A percentile compares a stretch with the other conserved stretches of the same genome.
Conservation (phyloP, 1,140 invertebrate genomes). For the Sitobion miscanthi region DNA sequence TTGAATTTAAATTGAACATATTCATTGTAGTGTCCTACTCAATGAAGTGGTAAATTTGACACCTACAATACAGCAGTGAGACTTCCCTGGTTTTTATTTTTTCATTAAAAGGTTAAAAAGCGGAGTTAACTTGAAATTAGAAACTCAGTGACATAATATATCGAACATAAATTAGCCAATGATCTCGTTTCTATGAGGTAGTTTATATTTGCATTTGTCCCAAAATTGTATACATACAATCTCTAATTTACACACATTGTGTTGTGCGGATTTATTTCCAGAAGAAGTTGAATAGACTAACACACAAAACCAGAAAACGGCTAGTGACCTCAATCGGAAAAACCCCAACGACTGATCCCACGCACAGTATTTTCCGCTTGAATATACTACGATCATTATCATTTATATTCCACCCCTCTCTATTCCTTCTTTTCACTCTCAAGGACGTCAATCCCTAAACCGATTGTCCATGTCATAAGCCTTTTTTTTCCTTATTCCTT, state of each 20-base stretch:
- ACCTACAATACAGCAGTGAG: not conserved
- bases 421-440: not conserved
- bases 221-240: not conserved
- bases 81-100: not conserved
- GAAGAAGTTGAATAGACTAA: not conserved
- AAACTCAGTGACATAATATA: not conserved
- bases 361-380: conserved; percentile 35
- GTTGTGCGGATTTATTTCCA: not conserved
- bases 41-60: not conserved
- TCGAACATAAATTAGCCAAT: not conserved
- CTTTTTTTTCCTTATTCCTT: conserved; percentile 32
- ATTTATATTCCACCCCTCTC: conserved; percentile 18
- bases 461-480: conserved; percentile 40
- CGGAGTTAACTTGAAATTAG: not conserved
- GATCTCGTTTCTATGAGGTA: not conserved
- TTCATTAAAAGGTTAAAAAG: not conserved
- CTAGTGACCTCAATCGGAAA: conserved; percentile 29
- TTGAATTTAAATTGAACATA: not conserved
- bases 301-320: not conserved
- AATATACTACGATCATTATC: conserved; percentile 46
- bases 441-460: conserved; percentile 27
- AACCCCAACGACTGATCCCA: not conserved
- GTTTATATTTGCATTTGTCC: not conserved
- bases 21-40: too few species aligned
- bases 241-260: not conserved